Evolutionary conservation across 2,797 vertebrate genomes (phyloP).

Genomic region (Myotis daubentonii): DNA sequence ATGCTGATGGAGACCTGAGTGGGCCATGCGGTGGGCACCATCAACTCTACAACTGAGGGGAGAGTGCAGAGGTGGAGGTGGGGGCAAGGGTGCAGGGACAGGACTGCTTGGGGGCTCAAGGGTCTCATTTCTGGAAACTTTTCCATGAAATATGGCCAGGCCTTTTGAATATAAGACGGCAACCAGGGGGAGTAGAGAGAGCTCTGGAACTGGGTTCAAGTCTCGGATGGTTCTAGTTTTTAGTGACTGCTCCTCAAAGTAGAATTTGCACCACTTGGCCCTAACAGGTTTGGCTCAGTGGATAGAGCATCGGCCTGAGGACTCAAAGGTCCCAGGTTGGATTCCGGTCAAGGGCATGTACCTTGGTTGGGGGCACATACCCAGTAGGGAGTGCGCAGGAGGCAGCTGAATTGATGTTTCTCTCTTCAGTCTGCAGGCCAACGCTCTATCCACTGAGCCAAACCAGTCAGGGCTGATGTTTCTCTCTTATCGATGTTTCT

Average conservation of each 20-base stretch:
- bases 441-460: no score
- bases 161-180: not conserved
- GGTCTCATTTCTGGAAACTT: not conserved
- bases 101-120: not conserved
- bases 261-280: not conserved
- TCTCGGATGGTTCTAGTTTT: not conserved
- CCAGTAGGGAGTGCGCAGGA: no score
- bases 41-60: not conserved
- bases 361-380: no score
- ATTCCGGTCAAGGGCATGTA: no score
- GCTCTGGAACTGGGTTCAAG: not conserved
- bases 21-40: not conserved
- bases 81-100: not conserved
- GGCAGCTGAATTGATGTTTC: no score
- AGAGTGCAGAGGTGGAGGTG: not conserved
- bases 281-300: no score
- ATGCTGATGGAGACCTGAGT: not conserved
- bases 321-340: no score
- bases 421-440: no score
- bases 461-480: no score
- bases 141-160: not conserved
- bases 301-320: no score
- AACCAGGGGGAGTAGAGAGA: not conserved
- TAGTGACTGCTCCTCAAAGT: not conserved
- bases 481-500: no score